phyloP scores from a whole-genome alignment of 2,888 invertebrate genomes.

The Cryptocephalus primarius region DNA sequence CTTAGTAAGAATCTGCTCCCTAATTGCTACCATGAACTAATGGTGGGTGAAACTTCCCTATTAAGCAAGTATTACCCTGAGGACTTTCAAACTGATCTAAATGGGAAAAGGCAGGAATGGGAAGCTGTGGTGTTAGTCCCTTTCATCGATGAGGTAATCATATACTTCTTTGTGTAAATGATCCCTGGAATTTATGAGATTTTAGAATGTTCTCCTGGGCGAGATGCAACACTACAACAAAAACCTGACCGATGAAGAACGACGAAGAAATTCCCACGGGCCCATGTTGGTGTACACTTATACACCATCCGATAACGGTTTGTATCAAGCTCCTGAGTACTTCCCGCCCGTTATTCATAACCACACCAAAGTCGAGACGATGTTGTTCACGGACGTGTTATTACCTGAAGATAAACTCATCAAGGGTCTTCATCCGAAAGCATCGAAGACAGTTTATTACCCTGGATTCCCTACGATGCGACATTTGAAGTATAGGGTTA shows the following conservation, averaged over 20 bases:
- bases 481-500: conserved; percentile 68
- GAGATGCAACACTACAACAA: conserved; percentile 64
- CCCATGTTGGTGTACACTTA: conserved; percentile 76
- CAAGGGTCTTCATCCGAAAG: conserved; percentile 56
- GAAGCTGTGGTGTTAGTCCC: conserved; percentile 91
- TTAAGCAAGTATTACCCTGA: conserved; percentile 85
- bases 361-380: conserved; percentile 42
- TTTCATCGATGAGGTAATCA: conserved; percentile 71
- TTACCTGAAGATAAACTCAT: conserved; percentile 48
- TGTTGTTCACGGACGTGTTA: conserved; percentile 47
- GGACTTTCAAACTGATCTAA: conserved; percentile 87
- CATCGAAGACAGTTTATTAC: conserved; percentile 57
- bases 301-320: conserved; percentile 48
- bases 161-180: neutral
- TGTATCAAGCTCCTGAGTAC: conserved; percentile 46
- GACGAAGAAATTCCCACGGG: conserved; percentile 68
- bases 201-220: conserved; percentile 51
- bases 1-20: conserved; percentile 76
- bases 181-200: conserved; percentile 11
- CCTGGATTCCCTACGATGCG: conserved; percentile 90
- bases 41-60: conserved; percentile 65
- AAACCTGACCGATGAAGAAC: conserved; percentile 58
- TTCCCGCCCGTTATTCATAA: conserved; percentile 50
- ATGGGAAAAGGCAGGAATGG: conserved; percentile 95
- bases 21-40: conserved; percentile 62